Evolutionary conservation across 2,888 invertebrate species (phyloP).

Genomic region (Drosophila aldrichi): DNA sequence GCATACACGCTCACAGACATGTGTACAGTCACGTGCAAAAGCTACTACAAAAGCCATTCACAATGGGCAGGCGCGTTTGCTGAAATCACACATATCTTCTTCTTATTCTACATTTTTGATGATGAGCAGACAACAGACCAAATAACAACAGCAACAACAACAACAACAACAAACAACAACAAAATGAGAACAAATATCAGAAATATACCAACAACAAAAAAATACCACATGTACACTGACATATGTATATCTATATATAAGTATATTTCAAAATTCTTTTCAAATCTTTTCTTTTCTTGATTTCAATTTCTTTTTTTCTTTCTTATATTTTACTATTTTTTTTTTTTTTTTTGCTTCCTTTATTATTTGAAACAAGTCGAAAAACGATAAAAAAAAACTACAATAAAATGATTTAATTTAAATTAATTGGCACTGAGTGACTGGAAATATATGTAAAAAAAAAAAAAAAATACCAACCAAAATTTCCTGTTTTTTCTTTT

Average conservation of each 20-base stretch:
- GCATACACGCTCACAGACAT: conserved; percentile 1
- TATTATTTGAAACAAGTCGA: conserved; percentile 38
- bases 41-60: conserved; percentile 13
- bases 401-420: conserved; percentile 19
- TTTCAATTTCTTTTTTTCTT: conserved; percentile 14
- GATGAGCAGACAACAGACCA: conserved; percentile 51
- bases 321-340: neutral
- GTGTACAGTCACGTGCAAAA: neutral
- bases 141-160: conserved; percentile 31
- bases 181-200: conserved; percentile 27
- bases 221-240: conserved; percentile 25
- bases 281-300: conserved; percentile 27
- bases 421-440: conserved; percentile 43
- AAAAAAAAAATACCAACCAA: neutral
- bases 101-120: conserved; percentile 2
- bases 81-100: neutral
- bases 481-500: neutral
- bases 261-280: conserved; percentile 46
- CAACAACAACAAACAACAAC: conserved; percentile 15
- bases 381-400: conserved; percentile 26
- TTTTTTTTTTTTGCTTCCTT: neutral
- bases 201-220: conserved; percentile 18
- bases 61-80: conserved; percentile 12
- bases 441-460: conserved; percentile 7
- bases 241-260: conserved; percentile 25